Evolutionary conservation across 1,140 invertebrate species (phyloP).

Genomic region (Adoxophyes honmai): DNA sequence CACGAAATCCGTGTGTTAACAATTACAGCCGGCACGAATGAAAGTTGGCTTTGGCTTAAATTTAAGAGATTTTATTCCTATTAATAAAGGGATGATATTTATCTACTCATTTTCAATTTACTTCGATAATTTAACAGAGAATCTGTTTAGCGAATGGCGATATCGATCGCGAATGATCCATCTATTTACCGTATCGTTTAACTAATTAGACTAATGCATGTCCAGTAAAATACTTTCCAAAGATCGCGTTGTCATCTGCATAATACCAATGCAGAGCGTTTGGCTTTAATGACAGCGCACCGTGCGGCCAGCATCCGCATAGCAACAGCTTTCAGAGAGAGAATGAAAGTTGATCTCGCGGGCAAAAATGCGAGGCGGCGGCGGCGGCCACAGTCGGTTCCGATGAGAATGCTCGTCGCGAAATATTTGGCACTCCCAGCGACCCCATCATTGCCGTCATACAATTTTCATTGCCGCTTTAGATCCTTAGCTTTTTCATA

Average conservation of each 20-base stretch:
- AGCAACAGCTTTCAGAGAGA: constrained; percentile 69
- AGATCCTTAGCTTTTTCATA: constrained; percentile 20
- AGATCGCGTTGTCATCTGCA: constrained; percentile 69
- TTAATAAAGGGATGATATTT: too few relatives aligned
- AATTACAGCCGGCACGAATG: neutral
- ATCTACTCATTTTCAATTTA: too few relatives aligned
- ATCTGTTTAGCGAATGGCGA: neutral
- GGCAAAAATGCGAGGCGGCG: constrained; percentile 44
- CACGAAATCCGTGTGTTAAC: constrained; percentile 1
- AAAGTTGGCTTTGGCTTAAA: constrained; percentile 1
- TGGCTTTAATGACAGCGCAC: constrained; percentile 61
- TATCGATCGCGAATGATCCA: neutral
- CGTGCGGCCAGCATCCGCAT: constrained; percentile 66
- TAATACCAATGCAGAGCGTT: constrained; percentile 50
- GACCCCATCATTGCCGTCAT: constrained; percentile 23
- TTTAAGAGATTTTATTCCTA: too few relatives aligned
- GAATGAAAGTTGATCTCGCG: constrained; percentile 72
- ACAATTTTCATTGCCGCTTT: constrained; percentile 29
- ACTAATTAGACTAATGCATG: neutral
- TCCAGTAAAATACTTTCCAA: constrained; percentile 59
- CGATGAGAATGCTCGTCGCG: constrained; percentile 36
- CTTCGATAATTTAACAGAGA: too few relatives aligned
- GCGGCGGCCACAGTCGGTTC: constrained; percentile 28
- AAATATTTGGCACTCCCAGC: constrained; percentile 51
- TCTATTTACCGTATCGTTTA: neutral